Percentiles rank a stretch among this genome's conserved stretches.
phyloP scores from a whole-genome alignment of 2,888 invertebrate genomes.

The Taphrorychus bicolor region DNA sequence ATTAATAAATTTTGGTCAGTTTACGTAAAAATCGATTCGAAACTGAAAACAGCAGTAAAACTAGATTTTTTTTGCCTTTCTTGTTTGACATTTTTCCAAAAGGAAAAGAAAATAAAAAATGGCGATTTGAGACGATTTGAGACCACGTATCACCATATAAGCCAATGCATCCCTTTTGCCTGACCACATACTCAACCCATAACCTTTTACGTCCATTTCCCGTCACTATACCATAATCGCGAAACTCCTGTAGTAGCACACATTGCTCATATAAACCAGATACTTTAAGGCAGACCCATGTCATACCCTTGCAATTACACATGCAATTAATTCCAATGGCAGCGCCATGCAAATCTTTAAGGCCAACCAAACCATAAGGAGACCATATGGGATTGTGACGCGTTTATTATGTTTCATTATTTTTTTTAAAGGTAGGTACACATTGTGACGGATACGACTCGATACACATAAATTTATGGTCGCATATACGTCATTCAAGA shows the following conservation, averaged over 20 bases:
- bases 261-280: neutral
- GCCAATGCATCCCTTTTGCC: too few species aligned
- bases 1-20: too few species aligned
- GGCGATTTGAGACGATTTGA: too few species aligned
- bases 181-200: too few species aligned
- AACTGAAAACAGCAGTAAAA: too few species aligned
- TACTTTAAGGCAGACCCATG: neutral
- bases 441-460: slow-evolving; percentile 31
- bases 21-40: too few species aligned
- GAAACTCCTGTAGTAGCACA: neutral
- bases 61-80: too few species aligned
- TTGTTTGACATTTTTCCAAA: too few species aligned
- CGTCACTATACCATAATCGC: neutral
- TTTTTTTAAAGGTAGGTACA: neutral
- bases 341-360: slow-evolving; percentile 6
- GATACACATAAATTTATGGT: slow-evolving; percentile 14
- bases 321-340: slow-evolving; percentile 7
- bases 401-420: slow-evolving; percentile 9
- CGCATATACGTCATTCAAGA: slow-evolving; percentile 21
- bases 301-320: neutral
- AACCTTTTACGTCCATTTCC: neutral
- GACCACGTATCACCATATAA: too few species aligned
- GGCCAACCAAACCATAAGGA: slow-evolving; percentile 1
- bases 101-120: too few species aligned
- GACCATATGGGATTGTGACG: slow-evolving; percentile 14